Percentiles rank a stretch among this genome's conserved stretches.
Conservation (phyloP, 2,113 vertebrate species). For the human (Homo sapiens) region DNA sequence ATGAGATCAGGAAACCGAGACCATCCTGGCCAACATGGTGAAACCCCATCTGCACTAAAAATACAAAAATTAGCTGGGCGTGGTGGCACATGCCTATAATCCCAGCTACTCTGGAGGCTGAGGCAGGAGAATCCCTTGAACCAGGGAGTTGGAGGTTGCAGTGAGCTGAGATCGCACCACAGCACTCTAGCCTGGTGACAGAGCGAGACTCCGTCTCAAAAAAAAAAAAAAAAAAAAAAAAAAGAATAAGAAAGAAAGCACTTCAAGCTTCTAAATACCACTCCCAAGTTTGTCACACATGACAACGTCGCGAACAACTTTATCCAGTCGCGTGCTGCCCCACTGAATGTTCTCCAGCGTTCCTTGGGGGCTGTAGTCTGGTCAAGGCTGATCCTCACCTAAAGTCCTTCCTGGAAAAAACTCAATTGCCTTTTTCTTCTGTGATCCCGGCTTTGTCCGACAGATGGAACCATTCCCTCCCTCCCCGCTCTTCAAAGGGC, state of each 20-base stretch:
- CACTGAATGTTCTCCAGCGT: background rate
- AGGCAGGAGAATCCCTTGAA: no score
- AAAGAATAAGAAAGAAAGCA: background rate
- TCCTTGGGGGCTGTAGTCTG: background rate
- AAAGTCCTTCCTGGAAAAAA: background rate
- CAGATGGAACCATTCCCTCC: slow-evolving; percentile 41
- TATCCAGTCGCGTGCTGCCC: background rate
- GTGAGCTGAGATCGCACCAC: no score
- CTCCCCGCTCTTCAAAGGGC: background rate
- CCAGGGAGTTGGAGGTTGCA: no score
- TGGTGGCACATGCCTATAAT: fast-evolving
- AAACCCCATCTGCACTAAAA: no score
- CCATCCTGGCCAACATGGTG: no score
- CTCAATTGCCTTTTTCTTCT: background rate
- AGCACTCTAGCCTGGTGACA: no score
- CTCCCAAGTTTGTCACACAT: background rate
- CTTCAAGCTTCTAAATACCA: background rate
- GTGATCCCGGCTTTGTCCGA: background rate
- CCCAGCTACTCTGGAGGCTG: no score
- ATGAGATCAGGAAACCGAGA: no score
- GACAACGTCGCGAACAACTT: background rate
- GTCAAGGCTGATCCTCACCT: background rate
- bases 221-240: background rate
- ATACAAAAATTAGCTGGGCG: no score
- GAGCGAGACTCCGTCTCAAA: no score